phyloP scores from a whole-genome alignment of 2,113 vertebrate genomes.

The Corythaeola cristata region DNA sequence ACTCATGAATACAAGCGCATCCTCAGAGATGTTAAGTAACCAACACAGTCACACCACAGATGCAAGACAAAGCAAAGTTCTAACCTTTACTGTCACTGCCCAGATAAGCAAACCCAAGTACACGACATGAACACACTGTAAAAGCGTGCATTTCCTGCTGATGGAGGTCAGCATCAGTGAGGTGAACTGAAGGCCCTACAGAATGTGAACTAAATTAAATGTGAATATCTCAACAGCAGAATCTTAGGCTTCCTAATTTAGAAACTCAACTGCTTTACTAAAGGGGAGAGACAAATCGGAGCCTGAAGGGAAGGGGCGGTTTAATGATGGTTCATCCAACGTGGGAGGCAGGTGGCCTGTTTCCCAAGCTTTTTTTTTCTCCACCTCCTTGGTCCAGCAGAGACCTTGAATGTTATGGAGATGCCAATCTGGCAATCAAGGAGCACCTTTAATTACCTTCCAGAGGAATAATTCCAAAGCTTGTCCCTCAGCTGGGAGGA shows the following conservation, averaged over 20 bases:
- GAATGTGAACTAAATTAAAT: not conserved
- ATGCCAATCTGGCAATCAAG: not conserved
- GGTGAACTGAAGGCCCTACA: not conserved
- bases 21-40: not conserved
- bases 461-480: not conserved
- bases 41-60: not conserved
- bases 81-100: not conserved
- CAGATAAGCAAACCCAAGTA: not conserved
- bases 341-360: not conserved
- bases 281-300: not conserved
- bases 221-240: not conserved
- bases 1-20: not conserved
- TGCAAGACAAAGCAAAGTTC: not conserved
- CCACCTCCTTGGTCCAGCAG: not conserved
- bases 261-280: not conserved
- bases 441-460: not conserved
- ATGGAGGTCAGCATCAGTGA: not conserved
- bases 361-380: not conserved
- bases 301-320: not conserved
- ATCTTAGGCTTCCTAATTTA: not conserved
- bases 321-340: not conserved
- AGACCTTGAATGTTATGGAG: not conserved
- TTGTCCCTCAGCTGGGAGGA: not conserved
- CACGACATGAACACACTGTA: not conserved
- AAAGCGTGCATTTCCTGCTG: not conserved